Base-by-base conservation (phyloP, 2,797 vertebrate genomes). In the Heliangelus exortis region DNA sequence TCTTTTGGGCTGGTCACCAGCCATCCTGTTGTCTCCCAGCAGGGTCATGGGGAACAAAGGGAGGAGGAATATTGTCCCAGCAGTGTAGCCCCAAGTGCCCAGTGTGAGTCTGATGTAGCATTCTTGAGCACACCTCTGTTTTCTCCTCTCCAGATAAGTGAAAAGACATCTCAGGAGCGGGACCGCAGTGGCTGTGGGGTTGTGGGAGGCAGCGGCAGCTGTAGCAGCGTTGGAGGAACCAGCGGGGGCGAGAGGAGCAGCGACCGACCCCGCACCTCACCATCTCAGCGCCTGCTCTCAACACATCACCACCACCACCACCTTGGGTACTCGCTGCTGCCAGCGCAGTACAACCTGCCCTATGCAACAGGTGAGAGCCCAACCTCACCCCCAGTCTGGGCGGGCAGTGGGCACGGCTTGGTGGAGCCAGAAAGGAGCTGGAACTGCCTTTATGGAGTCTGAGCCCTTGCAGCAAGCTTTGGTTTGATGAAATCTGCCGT, bases 301-400 rank as follows among this genome's bases (percentile, higher is more conserved):
- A 98, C 99, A 0, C 99, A 99, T 73, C 99, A 99, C 97, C 99
- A 99, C 97, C 99, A 99, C 96, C 99, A 99, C 97, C 99, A 99
- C 97, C 96, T 99, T 93, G 98, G 98, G 79, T 99, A 99, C 97
- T 99, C 99, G 1, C 96, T 99, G 97, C 98, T 99, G 96, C 99
- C 99, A 18, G 99, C 98, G 1, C 99, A 99, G 97, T 99, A 99
- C 84, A 99, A 99, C 98, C 97, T 99, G 96, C 99, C 99, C 95
- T 99, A 99, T 92, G 98, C 99, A 97, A 98, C 99, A 98, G 99
- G 99, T 99, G 91, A 98, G 98, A 95, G 58, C 22, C 12, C 3
- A 7, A 4, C 34, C 51, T 33, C 16, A 3, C 2, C 2, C 29
- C 2, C 14, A 21, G 3, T 29, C 7, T 23, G 3, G 36, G 36